Conservation (phyloP, 64 coral and sea anemone species). For the Porites lutea region DNA sequence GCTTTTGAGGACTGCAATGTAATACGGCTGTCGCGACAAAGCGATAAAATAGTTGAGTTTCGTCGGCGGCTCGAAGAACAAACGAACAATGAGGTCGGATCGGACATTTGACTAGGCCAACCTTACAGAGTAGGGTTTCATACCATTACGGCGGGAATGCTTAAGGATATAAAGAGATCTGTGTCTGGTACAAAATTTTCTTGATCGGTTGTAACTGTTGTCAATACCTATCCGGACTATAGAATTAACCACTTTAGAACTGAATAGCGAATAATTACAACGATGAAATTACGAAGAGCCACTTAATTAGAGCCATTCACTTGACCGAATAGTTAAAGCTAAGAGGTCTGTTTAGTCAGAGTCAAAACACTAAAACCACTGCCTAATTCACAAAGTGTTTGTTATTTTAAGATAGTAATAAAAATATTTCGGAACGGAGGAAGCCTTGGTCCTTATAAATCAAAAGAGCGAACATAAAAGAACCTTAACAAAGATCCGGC, state of each 20-base stretch:
- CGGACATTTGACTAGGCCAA: neutral
- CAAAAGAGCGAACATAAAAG: neutral
- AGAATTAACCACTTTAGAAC: constrained; percentile 79
- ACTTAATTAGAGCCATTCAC: constrained; percentile 87
- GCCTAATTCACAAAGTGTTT: constrained; percentile 5
- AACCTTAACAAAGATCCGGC: constrained; percentile 11
- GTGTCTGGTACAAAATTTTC: constrained; percentile 49
- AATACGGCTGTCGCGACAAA: neutral
- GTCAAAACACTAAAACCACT: constrained; percentile 15
- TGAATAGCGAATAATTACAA: constrained; percentile 78
- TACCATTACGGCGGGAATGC: neutral
- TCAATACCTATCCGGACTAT: constrained; percentile 35
- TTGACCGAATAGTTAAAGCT: constrained; percentile 6
- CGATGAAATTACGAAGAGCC: constrained; percentile 70
- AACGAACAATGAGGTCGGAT: constrained; percentile 22
- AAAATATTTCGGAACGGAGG: neutral
- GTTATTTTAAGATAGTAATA: constrained; percentile 46
- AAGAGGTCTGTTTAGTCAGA: constrained; percentile 42
- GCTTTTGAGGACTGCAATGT: neutral
- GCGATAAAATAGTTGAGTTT: neutral
- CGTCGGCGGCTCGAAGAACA: neutral
- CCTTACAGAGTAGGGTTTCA: constrained; percentile 8
- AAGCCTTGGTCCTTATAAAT: neutral
- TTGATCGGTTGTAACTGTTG: constrained; percentile 36
- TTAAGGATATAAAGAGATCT: constrained; percentile 11